Base-by-base conservation (phyloP, 2,113 vertebrate species). In the Ovis canadensis region DNA sequence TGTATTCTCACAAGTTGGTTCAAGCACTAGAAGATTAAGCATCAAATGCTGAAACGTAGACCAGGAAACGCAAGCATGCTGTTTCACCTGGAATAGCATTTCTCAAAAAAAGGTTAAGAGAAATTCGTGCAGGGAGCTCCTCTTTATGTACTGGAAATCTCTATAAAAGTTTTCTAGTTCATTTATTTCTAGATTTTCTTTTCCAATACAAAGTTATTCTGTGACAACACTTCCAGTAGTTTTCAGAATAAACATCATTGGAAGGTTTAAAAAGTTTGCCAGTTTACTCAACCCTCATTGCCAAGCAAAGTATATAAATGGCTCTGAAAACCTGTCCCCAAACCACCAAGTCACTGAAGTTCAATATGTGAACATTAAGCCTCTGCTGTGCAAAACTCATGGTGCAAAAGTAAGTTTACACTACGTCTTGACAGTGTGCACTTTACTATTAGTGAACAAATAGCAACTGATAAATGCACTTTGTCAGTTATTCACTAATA, bases 371-470 rank as follows among this genome's bases (percentile, higher is more conserved):
- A 97, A 98, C 98, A 98, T 88, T 93, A 98, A 84, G 78, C 94
- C 84, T 92, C 57, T 57, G n/a, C 74, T 95, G 95, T 90, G 80
- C 74, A 50, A 90, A 95, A 92, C 64, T 67, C 95, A 95, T 88
- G 88, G 95, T 98, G 98, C 98, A 98, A 97, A 97, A 98, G 93
- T 89, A 97, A 0, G 71, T 96, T 98, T 98, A 98, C 96, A 98
- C 95, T 94, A 98, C 74, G 83, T 90, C 95, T 96, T 94, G 92
- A 98, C 97, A 98, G 97, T 98, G 95, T 98, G 48, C 14, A 71
- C 31, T 90, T 64, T 15, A 67, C 10, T 23, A 13, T 74, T 74
- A 25, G 67, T 74, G 67, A 74, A 74, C 36, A 74, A 40, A 74
- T 12, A 71, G n/a, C 67, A 74, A 25, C 21, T 40, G 67, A 74